Conservation (phyloP, 2,888 invertebrate genomes). For the Spatulosminthurus flaviceps region DNA sequence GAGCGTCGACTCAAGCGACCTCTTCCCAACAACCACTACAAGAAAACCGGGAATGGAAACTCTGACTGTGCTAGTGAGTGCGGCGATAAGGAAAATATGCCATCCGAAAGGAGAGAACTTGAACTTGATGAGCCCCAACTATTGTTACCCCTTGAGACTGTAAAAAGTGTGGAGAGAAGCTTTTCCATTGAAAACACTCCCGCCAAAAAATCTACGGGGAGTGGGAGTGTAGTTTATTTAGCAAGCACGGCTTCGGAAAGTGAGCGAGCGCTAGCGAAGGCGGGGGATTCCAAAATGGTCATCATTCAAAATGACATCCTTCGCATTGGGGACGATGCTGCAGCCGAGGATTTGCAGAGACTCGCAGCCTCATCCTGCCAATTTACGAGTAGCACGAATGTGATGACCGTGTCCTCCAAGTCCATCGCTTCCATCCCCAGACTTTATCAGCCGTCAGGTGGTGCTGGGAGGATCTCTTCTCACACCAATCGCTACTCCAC, state of each 20-base stretch:
- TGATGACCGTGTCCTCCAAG: conserved; percentile 9
- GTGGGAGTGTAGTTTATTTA: conserved; percentile 29
- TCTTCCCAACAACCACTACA: too few relatives aligned
- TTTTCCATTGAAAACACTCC: not conserved
- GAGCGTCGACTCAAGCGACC: conserved; percentile 27
- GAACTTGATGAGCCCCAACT: too few relatives aligned
- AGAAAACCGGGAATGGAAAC: conserved; percentile 34
- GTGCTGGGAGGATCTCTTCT: too few relatives aligned
- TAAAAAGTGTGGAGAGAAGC: not conserved
- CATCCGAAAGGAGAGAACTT: conserved; percentile 32
- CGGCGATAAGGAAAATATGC: conserved; percentile 44
- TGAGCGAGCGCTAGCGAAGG: conserved; percentile 36
- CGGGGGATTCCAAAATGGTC: conserved; percentile 43
- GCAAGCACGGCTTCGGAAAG: conserved; percentile 43
- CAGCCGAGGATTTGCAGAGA: conserved; percentile 32
- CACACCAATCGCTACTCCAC: not conserved
- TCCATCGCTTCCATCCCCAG: not conserved
- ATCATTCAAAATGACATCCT: conserved; percentile 50
- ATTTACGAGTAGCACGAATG: conserved; percentile 14
- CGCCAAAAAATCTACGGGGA: not conserved
- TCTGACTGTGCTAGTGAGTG: conserved; percentile 19
- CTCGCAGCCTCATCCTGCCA: conserved; percentile 35
- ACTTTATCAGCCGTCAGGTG: not conserved
- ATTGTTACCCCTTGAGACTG: not conserved
- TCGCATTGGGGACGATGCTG: conserved; percentile 41